Base-by-base conservation (phyloP, 2,888 invertebrate species). In the Amphiduros pacificus region DNA sequence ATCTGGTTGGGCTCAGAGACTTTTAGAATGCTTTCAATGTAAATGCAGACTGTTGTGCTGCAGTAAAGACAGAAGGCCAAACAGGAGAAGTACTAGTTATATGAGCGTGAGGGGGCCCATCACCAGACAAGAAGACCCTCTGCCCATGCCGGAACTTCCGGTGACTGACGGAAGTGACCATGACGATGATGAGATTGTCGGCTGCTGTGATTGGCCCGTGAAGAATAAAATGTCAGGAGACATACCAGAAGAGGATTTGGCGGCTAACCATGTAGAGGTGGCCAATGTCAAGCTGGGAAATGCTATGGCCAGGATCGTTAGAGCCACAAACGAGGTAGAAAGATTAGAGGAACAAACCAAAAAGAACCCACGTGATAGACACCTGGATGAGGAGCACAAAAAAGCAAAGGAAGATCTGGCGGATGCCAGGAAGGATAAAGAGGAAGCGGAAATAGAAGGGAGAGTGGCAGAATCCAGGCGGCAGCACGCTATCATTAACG, bases 371-470 rank as follows among this genome's bases (percentile, higher is more conserved):
- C 36, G 9, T 36, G 36, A 9, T 11, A 36, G 36, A 9, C 36
- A 36, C 11, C 9, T 9, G 11, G 17, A 22, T 49, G 49, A 49
- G 22, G 14, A 49, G 22, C 14, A 14, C 9, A 49, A 49, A 49
- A 20, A 22, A 36, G 36, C 17, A 36, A 36, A 32, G 28, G 55
- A 36, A 24, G 56, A 55, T 24, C 51, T 61, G 28, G 29, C 36
- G 11, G 27, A n/a, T 17, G 62, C 62, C 20, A 44, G 53, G 31
- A 44, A 51, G 28, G 63, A 63, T 32, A 53, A 60, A 41, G 63
- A 59, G 2, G 32, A 60, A n/a, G 63, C 60, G 14, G 63, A 63
- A 11, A 26, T 55, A 5, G 63, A 63, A 29, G 36, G 41, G 29
- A 44, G 26, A 11, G 40, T 63, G 17, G 54, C 31, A 20, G 63